phyloP scores from a whole-genome alignment of 1,140 invertebrate species.

The Pseudomyrmex pallidus region DNA sequence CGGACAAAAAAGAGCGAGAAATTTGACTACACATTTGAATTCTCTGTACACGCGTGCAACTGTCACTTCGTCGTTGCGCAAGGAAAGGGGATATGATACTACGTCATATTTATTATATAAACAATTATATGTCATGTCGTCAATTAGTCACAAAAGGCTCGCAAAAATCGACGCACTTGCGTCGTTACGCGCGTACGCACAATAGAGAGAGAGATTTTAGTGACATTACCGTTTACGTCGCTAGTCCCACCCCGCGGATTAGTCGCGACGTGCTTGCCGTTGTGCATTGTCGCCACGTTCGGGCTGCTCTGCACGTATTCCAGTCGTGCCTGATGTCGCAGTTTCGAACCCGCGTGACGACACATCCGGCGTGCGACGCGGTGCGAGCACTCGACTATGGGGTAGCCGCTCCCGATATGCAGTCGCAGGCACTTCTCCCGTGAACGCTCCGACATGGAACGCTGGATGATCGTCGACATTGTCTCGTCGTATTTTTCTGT shows the following conservation, averaged over 20 bases:
- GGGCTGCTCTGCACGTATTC: conserved; percentile 88
- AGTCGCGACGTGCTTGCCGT: conserved; percentile 79
- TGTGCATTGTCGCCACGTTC: conserved; percentile 85
- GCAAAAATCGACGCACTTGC: too few species aligned
- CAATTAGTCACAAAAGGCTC: too few species aligned
- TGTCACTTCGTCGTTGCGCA: too few species aligned
- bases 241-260: conserved; percentile 76
- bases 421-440: conserved; percentile 78
- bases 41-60: too few species aligned
- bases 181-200: too few species aligned
- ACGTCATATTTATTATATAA: too few species aligned
- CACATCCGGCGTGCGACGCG: conserved; percentile 77
- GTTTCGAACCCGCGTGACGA: conserved; percentile 80
- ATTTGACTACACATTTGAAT: too few species aligned
- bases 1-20: too few species aligned
- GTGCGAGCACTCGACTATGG: conserved; percentile 80
- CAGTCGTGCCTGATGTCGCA: conserved; percentile 85
- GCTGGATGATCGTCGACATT: conserved; percentile 83
- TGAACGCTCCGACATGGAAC: conserved; percentile 85
- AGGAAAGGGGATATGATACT: too few species aligned
- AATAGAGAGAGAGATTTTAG: too few species aligned
- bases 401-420: conserved; percentile 69
- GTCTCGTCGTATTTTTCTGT: conserved; percentile 83
- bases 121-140: too few species aligned
- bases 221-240: conserved; percentile 47